Percentiles rank a stretch among this genome's conserved stretches.
These are phyloP conservation scores for Noctua comes DNA, from an alignment of 2,888 invertebrate species.

Conservation along the genomic window DNA sequence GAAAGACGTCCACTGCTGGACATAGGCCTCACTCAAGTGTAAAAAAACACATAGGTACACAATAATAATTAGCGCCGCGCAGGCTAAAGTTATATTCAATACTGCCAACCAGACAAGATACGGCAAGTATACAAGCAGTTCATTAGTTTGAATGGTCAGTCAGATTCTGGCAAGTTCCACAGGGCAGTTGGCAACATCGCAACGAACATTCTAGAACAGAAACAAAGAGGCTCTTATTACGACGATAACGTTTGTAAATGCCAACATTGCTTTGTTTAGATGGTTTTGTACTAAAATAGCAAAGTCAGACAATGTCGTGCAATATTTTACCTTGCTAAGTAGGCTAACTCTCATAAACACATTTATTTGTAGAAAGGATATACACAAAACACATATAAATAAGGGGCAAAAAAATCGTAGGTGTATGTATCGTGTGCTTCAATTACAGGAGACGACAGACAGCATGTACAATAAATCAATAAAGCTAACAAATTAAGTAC, in stretches of 20 bases:
- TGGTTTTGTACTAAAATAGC: neutral
- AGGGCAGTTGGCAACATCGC: slow-evolving; percentile 69
- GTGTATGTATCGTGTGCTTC: too few species aligned
- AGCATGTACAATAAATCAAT: too few species aligned
- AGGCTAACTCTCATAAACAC: neutral
- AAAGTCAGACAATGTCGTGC: neutral
- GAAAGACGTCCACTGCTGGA: too few species aligned
- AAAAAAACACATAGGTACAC: too few species aligned
- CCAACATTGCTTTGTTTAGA: slow-evolving; percentile 42
- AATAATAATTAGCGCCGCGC: neutral
- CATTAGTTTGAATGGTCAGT: slow-evolving; percentile 79
- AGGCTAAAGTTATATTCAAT: slow-evolving; percentile 39
- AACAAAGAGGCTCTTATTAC: slow-evolving; percentile 66
- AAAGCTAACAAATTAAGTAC: too few species aligned
- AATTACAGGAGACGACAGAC: too few species aligned
- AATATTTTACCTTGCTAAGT: neutral
- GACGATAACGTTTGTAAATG: slow-evolving; percentile 57
- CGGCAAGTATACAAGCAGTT: slow-evolving; percentile 65
- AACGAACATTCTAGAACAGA: slow-evolving; percentile 64
- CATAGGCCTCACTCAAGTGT: too few species aligned
- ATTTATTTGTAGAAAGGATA: neutral
- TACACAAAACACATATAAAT: too few species aligned
- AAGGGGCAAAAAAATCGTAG: too few species aligned
- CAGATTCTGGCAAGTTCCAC: slow-evolving; percentile 74
- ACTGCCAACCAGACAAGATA: slow-evolving; percentile 16